Percentiles rank a stretch among this genome's conserved stretches.
phyloP scores from a whole-genome alignment of 2,888 invertebrate genomes.

The Lasius platythorax region DNA sequence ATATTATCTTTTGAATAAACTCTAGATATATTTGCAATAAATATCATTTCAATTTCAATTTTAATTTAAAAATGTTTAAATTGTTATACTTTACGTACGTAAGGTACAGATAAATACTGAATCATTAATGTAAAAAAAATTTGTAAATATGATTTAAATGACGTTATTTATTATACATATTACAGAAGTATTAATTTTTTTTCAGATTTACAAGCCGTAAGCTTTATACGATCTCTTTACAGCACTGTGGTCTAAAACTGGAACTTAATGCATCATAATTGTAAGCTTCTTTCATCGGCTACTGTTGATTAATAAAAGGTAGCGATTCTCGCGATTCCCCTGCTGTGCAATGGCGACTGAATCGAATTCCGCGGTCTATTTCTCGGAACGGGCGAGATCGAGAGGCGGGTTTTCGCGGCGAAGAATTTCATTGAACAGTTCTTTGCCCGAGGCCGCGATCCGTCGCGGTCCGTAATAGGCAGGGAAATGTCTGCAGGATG shows the following conservation, averaged over 20 bases:
- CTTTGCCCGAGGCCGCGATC: conserved; percentile 72
- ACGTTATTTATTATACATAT: neutral
- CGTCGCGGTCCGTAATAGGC: conserved; percentile 78
- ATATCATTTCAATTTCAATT: neutral
- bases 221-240: neutral
- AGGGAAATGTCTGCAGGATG: conserved; percentile 77
- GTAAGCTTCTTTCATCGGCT: neutral
- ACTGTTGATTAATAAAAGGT: conserved; percentile 12
- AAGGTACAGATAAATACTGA: neutral
- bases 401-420: conserved; percentile 60
- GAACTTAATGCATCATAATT: neutral
- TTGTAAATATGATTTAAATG: neutral
- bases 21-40: neutral
- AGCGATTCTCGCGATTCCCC: conserved; percentile 25
- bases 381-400: conserved; percentile 49
- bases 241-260: neutral
- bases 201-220: neutral
- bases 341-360: conserved; percentile 61
- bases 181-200: neutral
- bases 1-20: conserved; percentile 18
- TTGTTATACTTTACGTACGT: conserved; percentile 6
- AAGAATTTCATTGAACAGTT: conserved; percentile 78
- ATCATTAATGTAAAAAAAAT: neutral
- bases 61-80: neutral
- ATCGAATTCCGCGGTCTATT: conserved; percentile 54